Conservation (phyloP, 2,888 invertebrate species). For the Dysmachus trigonus region DNA sequence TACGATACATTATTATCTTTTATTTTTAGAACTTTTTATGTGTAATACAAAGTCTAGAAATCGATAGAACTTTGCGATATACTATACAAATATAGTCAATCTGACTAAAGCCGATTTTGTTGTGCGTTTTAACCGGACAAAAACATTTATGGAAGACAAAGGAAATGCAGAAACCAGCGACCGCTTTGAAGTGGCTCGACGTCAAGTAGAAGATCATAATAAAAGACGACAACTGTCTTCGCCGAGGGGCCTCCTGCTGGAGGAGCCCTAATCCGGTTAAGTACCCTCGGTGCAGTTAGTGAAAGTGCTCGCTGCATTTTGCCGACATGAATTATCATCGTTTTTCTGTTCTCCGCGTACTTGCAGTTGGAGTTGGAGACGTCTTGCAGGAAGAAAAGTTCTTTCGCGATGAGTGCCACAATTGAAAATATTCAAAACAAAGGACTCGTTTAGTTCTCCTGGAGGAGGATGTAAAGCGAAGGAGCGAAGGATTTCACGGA, state of each 20-base stretch:
- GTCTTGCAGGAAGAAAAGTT: background rate
- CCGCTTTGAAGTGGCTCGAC: background rate
- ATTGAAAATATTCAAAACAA: background rate
- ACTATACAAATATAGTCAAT: too few species aligned
- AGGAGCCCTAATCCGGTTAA: constrained; percentile 5
- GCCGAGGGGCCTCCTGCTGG: background rate
- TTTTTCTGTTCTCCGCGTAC: background rate
- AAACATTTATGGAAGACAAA: background rate
- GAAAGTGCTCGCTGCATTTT: background rate
- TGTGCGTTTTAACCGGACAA: background rate
- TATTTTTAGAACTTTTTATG: background rate
- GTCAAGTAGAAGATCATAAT: background rate
- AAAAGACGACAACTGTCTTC: background rate
- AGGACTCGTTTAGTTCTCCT: background rate
- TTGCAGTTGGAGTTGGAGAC: background rate
- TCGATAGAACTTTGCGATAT: background rate
- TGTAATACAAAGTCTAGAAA: background rate
- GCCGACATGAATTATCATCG: background rate
- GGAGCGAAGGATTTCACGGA: background rate
- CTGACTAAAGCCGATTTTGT: background rate
- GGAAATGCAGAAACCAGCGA: background rate
- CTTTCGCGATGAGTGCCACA: background rate
- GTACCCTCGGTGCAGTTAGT: background rate
- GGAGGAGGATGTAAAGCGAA: background rate
- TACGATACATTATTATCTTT: background rate